Percentiles rank a stretch among this genome's conserved stretches.
phyloP scores from a whole-genome alignment of 1,140 invertebrate genomes.

The Gryon sp. region DNA sequence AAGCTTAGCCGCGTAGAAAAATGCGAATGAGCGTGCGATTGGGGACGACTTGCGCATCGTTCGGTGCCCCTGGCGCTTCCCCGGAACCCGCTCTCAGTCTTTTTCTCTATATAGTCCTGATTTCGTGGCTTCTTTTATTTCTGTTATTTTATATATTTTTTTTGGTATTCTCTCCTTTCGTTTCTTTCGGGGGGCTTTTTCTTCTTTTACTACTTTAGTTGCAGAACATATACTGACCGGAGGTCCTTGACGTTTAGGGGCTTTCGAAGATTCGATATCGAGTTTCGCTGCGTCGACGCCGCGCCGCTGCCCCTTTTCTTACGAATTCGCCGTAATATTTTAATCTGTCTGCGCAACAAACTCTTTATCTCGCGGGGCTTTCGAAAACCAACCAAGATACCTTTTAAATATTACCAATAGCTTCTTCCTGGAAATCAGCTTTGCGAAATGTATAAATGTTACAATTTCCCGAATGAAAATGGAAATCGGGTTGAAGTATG shows the following conservation, averaged over 20 bases:
- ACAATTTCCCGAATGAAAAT: conserved; percentile 37
- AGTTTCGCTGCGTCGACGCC: conserved; percentile 69
- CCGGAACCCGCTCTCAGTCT: conserved; percentile 58
- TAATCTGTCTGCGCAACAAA: conserved; percentile 76
- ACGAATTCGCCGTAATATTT: conserved; percentile 75
- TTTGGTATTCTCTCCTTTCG: too few relatives aligned
- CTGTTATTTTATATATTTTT: too few relatives aligned
- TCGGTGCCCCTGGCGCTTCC: conserved; percentile 47
- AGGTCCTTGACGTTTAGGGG: conserved; percentile 70
- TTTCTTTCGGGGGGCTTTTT: conserved; percentile 61
- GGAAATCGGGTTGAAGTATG: not conserved
- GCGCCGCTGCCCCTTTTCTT: too few relatives aligned
- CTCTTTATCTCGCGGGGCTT: conserved; percentile 70
- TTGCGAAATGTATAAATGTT: conserved; percentile 34
- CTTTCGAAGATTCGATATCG: conserved; percentile 73
- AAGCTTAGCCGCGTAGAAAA: conserved; percentile 71
- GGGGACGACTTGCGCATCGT: conserved; percentile 41
- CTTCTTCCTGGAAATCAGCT: conserved; percentile 36
- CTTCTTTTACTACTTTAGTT: conserved; percentile 61
- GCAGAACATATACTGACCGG: conserved; percentile 48
- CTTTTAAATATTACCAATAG: conserved; percentile 31
- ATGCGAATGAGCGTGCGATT: conserved; percentile 61
- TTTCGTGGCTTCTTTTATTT: conserved; percentile 60
- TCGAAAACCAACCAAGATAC: conserved; percentile 20
- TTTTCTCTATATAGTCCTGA: conserved; percentile 22